Conservation (phyloP, 2,888 invertebrate species). For the Drosophila merina region DNA sequence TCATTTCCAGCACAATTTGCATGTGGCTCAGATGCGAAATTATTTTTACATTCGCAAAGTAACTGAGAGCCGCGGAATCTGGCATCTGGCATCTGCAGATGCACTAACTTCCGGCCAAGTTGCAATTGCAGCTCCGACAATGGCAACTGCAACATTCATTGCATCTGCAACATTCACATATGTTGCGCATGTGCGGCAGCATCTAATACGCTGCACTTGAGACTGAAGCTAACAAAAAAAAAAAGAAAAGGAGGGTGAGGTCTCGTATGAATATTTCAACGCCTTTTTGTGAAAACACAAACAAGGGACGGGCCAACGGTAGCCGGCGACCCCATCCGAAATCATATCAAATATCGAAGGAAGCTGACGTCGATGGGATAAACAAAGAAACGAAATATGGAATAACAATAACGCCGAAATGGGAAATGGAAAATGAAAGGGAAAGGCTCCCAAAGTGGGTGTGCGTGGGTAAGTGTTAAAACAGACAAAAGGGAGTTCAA, state of each 20-base stretch:
- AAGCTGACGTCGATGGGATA: slow-evolving; percentile 44
- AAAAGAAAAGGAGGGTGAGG: slow-evolving; percentile 14
- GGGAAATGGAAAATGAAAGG: slow-evolving; percentile 32
- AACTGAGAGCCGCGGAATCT: slow-evolving; percentile 19
- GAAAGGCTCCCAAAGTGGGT: slow-evolving; percentile 25
- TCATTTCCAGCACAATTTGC: slow-evolving; percentile 31
- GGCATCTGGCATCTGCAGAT: slow-evolving; percentile 37
- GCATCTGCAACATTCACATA: slow-evolving; percentile 49
- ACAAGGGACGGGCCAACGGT: slow-evolving; percentile 29
- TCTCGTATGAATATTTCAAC: slow-evolving; percentile 57
- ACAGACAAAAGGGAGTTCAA: slow-evolving; percentile 13
- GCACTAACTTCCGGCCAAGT: slow-evolving; percentile 58
- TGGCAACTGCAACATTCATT: slow-evolving; percentile 18
- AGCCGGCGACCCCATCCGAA: slow-evolving; percentile 35
- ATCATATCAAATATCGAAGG: slow-evolving; percentile 55
- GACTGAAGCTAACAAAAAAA: slow-evolving; percentile 36
- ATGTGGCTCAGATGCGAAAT: slow-evolving; percentile 21
- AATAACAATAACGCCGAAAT: slow-evolving; percentile 37
- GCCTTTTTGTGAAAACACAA: slow-evolving; percentile 51
- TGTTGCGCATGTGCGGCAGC: slow-evolving; percentile 61
- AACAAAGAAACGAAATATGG: slow-evolving; percentile 50
- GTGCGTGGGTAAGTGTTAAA: slow-evolving; percentile 3
- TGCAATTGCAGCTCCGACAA: slow-evolving; percentile 20
- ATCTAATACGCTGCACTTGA: slow-evolving; percentile 48
- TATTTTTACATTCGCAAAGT: slow-evolving; percentile 38